A percentile compares a stretch with the other conserved stretches of the same genome.
Conservation (phyloP, 2,113 vertebrate species). For the Diphyllodes magnificus region DNA sequence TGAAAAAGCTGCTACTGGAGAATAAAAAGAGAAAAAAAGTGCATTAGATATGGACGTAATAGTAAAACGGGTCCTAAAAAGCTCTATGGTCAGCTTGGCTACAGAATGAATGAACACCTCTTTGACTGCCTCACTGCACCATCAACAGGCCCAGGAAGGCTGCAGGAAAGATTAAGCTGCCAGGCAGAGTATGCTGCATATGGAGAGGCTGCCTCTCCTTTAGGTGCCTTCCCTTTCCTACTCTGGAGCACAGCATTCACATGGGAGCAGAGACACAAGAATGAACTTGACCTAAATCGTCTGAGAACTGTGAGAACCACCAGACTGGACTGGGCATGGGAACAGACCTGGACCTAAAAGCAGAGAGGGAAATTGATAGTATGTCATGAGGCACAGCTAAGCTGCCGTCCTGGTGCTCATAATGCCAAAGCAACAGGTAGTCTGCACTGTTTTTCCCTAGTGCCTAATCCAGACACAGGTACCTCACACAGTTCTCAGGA, state of each 20-base stretch:
- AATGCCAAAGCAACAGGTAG: rapidly evolving
- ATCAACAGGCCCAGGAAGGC: not conserved
- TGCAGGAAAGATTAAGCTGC: not conserved
- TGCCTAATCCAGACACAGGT: not conserved
- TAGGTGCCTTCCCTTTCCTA: not conserved
- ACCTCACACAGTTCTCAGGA: not conserved
- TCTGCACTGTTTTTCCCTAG: not conserved
- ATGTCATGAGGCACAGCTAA: not conserved
- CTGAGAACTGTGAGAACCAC: not conserved
- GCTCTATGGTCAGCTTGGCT: not conserved
- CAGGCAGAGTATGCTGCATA: not conserved
- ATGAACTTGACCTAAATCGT: not conserved
- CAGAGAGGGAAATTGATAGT: not conserved
- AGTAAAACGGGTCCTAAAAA: not conserved
- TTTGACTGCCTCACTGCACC: not conserved
- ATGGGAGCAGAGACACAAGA: not conserved
- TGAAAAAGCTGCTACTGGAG: not conserved
- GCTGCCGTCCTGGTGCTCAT: not conserved
- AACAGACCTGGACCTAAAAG: not conserved
- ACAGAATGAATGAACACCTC: not conserved
- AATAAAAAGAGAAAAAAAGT: not conserved
- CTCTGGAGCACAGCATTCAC: not conserved
- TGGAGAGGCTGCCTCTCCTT: not conserved
- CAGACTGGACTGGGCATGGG: not conserved
- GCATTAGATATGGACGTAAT: not conserved